These are phyloP conservation scores for Sisyra terminalis DNA, from an alignment of 2,888 invertebrate genomes.

Conservation along the genomic window DNA sequence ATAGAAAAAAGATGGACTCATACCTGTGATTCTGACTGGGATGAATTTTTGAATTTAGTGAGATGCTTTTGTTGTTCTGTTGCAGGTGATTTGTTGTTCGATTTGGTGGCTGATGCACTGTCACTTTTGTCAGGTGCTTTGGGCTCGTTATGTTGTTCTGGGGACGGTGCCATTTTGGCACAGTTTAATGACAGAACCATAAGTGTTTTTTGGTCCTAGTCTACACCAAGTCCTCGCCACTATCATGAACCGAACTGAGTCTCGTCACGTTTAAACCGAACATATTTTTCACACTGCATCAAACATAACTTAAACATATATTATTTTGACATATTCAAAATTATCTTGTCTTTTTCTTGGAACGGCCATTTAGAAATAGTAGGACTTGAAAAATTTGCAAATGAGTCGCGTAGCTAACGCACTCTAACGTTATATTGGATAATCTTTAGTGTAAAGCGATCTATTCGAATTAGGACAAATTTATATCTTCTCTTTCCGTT, in stretches of 20 bases:
- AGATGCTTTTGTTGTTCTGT: conserved; percentile 29
- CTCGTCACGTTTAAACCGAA: neutral
- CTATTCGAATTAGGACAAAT: too few relatives aligned
- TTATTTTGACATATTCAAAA: conserved; percentile 8
- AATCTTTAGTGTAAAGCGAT: too few relatives aligned
- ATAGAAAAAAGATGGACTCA: conserved; percentile 6
- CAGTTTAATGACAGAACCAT: conserved; percentile 4
- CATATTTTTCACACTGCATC: conserved; percentile 2
- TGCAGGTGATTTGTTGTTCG: conserved; percentile 24
- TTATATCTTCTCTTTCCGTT: too few relatives aligned
- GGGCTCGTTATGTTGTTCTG: conserved; percentile 58
- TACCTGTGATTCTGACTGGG: conserved; percentile 8
- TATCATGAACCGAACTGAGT: too few relatives aligned
- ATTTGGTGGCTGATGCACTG: conserved; percentile 27
- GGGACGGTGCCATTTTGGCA: conserved; percentile 57
- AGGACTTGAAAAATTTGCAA: conserved; percentile 10
- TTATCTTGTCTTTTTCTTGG: conserved; percentile 8
- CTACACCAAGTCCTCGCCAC: neutral
- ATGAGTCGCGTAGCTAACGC: conserved; percentile 5
- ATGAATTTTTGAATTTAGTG: conserved; percentile 17
- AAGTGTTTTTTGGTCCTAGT: neutral
- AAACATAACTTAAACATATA: neutral
- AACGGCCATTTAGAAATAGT: conserved; percentile 10
- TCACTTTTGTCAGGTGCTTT: conserved; percentile 54
- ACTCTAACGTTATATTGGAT: neutral